phyloP scores from a whole-genome alignment of 1,140 invertebrate species.

The Scaptomyza graminum region DNA sequence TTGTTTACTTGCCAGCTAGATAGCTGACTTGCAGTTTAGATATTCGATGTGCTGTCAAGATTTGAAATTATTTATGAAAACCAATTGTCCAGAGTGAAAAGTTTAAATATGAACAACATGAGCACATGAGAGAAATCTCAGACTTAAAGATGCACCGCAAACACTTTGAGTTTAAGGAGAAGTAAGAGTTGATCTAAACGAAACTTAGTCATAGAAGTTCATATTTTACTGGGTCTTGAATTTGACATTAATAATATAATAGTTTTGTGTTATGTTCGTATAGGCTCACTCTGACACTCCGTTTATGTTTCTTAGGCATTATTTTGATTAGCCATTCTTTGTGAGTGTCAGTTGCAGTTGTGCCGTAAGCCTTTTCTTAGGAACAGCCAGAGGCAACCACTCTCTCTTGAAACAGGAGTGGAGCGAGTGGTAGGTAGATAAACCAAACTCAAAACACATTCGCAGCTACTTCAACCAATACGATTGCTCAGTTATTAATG shows the following conservation, averaged over 20 bases:
- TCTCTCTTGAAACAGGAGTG: too few species aligned
- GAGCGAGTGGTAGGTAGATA: background rate
- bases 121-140: background rate
- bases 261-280: too few species aligned
- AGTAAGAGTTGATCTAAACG: too few species aligned
- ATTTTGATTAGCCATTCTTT: slow-evolving; percentile 31
- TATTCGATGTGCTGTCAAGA: background rate
- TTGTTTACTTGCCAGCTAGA: background rate
- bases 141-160: too few species aligned
- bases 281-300: background rate
- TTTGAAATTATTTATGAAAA: background rate
- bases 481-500: slow-evolving; percentile 77
- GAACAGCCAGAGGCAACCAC: background rate
- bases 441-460: background rate
- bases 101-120: too few species aligned
- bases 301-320: slow-evolving; percentile 11
- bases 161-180: too few species aligned
- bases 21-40: background rate
- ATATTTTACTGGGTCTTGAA: too few species aligned
- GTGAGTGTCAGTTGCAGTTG: slow-evolving; percentile 34
- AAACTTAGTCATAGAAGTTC: background rate
- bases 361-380: slow-evolving; percentile 35
- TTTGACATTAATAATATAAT: too few species aligned
- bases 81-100: background rate
- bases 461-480: slow-evolving; percentile 22